phyloP scores from a whole-genome alignment of 2,888 invertebrate genomes.

The Protophormia terraenovae region DNA sequence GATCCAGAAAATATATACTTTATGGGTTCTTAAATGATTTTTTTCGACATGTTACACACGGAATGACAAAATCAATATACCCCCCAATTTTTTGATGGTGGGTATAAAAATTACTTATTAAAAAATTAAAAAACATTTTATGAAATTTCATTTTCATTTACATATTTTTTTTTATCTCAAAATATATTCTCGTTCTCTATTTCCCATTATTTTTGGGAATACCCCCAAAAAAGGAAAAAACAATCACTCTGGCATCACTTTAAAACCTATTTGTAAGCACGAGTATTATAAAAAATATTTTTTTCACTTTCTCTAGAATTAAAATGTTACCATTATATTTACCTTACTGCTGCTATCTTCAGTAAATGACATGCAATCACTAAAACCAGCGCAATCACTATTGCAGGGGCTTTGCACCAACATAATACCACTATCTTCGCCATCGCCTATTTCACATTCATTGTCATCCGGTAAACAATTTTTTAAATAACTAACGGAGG shows the following conservation, averaged over 20 bases:
- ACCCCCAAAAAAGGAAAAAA: too few species aligned
- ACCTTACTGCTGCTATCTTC: slow-evolving; percentile 61
- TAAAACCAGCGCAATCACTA: slow-evolving; percentile 42
- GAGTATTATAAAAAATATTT: not conserved
- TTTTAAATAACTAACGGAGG: not conserved
- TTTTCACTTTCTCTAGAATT: slow-evolving; percentile 52
- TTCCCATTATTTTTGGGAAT: not conserved
- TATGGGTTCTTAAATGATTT: too few species aligned
- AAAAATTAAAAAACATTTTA: too few species aligned
- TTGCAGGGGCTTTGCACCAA: slow-evolving; percentile 45
- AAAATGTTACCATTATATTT: slow-evolving; percentile 31
- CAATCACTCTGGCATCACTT: not conserved
- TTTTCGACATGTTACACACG: too few species aligned
- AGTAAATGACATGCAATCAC: slow-evolving; percentile 56
- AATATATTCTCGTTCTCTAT: too few species aligned
- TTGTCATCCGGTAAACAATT: slow-evolving; percentile 38
- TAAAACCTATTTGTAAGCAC: not conserved
- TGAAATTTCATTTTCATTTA: too few species aligned
- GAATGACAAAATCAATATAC: too few species aligned
- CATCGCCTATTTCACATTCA: slow-evolving; percentile 58
- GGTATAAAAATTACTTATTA: too few species aligned
- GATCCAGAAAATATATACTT: too few species aligned
- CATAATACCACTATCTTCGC: slow-evolving; percentile 59
- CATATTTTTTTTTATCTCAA: too few species aligned
- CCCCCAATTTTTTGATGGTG: too few species aligned